These are phyloP conservation scores for Pachyuromys duprasi DNA, from an alignment of 2,797 vertebrate genomes.

Conservation along the genomic window DNA sequence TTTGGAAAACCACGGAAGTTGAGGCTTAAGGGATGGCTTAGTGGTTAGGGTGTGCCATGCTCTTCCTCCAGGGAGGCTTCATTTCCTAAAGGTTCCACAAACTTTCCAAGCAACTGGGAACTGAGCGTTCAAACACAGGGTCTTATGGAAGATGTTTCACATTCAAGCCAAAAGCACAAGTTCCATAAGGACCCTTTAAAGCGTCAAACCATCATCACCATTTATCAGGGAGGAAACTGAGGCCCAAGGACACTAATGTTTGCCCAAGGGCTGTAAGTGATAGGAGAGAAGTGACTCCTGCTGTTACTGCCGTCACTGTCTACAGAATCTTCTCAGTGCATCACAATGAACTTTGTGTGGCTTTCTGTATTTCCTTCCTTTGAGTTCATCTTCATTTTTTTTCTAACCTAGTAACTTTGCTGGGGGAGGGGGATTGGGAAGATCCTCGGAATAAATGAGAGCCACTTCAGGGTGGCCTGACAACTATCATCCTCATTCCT, in stretches of 20 bases:
- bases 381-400: constrained; percentile 21
- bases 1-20: background rate
- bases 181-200: background rate
- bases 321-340: background rate
- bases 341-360: background rate
- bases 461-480: background rate
- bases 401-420: background rate
- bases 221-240: constrained; percentile 24
- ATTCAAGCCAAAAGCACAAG: background rate
- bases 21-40: background rate
- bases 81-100: background rate
- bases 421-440: background rate
- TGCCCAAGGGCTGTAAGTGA: background rate
- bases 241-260: background rate
- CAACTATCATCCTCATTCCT: background rate
- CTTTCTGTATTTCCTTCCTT: constrained; percentile 33
- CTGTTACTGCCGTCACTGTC: background rate
- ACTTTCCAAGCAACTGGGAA: background rate
- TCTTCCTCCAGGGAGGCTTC: background rate
- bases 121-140: background rate
- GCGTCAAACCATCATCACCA: background rate
- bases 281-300: background rate
- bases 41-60: background rate
- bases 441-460: background rate
- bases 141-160: background rate